phyloP scores from a whole-genome alignment of 2,113 vertebrate genomes.

The Mesembrinibis cayennensis region DNA sequence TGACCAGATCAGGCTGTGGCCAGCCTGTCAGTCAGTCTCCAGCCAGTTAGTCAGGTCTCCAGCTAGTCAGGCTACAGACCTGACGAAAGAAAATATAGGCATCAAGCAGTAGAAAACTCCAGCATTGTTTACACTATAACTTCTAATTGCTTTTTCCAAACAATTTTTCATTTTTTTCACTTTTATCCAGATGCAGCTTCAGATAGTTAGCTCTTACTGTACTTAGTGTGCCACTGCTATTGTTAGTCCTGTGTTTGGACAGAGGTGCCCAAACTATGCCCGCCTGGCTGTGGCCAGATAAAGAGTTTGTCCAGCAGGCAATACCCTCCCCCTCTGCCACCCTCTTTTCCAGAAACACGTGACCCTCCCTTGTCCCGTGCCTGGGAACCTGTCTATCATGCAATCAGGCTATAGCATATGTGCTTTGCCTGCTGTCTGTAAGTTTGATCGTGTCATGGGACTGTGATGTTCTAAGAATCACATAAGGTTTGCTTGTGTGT shows the following conservation, averaged over 20 bases:
- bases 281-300: not conserved
- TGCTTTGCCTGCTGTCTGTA: not conserved
- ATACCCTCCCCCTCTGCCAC: not conserved
- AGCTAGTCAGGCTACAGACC: not conserved
- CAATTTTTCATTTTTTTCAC: not conserved
- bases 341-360: not conserved
- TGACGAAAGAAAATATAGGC: not conserved
- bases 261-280: not conserved
- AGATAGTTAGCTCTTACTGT: not conserved
- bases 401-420: not conserved
- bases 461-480: not conserved
- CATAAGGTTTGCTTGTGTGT: not conserved
- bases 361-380: not conserved
- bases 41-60: not conserved
- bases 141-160: not conserved
- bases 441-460: not conserved
- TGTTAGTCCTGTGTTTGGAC: not conserved
- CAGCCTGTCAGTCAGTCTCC: not conserved
- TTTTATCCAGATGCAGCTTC: not conserved
- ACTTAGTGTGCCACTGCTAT: not conserved
- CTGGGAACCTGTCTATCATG: not conserved
- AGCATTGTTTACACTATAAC: not conserved
- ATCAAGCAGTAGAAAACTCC: not conserved
- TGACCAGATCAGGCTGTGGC: not conserved
- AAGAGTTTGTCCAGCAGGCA: not conserved